Evolutionary conservation across 2,797 vertebrate genomes (phyloP).

Genomic region (Urophycis tenuis): DNA sequence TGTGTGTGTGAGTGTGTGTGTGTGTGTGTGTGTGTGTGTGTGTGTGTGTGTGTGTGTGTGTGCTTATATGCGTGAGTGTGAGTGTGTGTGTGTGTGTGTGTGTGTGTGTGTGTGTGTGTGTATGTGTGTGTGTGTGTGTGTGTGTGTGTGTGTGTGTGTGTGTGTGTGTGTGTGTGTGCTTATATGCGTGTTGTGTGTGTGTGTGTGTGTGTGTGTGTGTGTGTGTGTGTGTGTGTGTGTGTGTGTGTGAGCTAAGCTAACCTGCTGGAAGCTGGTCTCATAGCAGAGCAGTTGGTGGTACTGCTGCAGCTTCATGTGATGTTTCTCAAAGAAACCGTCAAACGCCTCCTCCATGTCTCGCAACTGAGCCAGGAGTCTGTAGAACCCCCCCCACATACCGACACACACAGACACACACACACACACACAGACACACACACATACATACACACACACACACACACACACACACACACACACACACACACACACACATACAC

Average conservation of each 20-base stretch:
- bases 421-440: conserved; percentile 19
- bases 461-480: neutral
- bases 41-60: neutral
- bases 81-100: too few relatives aligned
- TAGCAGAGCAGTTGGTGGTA: conserved; percentile 89
- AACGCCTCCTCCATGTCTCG: conserved; percentile 95
- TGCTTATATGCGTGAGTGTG: neutral
- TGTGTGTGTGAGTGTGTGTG: conserved; percentile 6
- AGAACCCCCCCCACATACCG: conserved; percentile 18
- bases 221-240: conserved; percentile 6
- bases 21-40: conserved; percentile 7
- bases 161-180: neutral
- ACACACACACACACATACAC: neutral
- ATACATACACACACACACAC: neutral
- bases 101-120: too few relatives aligned
- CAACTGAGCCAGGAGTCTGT: conserved; percentile 86
- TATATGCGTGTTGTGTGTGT: neutral
- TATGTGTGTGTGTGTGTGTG: neutral
- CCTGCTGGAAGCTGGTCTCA: conserved; percentile 89
- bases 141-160: too few relatives aligned
- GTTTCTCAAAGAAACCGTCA: conserved; percentile 97
- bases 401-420: neutral
- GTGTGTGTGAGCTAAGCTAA: conserved; percentile 38
- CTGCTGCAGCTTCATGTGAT: conserved; percentile 93
- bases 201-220: neutral